Conservation (phyloP, 2,888 invertebrate species). For the Yponomeuta sedellus region DNA sequence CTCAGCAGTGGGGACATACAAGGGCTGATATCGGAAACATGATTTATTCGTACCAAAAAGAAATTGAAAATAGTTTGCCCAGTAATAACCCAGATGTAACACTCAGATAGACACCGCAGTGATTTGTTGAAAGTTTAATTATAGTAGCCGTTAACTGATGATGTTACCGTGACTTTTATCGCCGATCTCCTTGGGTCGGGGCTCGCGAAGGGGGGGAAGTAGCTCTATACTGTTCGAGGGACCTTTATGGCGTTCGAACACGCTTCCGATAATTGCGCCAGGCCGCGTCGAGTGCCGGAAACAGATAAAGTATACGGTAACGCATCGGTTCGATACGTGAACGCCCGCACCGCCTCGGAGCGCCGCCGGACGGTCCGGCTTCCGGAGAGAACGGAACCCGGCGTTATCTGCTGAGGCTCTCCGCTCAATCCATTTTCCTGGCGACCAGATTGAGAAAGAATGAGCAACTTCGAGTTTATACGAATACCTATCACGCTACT, state of each 20-base stretch:
- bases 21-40: no score
- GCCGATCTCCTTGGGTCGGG: conserved; percentile 15
- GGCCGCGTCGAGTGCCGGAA: conserved; percentile 47
- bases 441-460: neutral
- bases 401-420: conserved; percentile 9
- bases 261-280: conserved; percentile 61
- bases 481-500: no score
- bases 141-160: conserved; percentile 56
- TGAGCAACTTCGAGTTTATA: no score
- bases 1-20: no score
- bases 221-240: conserved; percentile 16
- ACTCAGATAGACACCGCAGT: conserved; percentile 27
- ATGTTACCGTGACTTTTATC: conserved; percentile 48
- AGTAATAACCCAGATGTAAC: conserved; percentile 1
- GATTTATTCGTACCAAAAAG: no score
- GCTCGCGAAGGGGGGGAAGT: neutral
- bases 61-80: no score
- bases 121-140: conserved; percentile 70
- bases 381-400: conserved; percentile 9
- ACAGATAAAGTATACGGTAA: conserved; percentile 68
- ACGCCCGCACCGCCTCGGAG: conserved; percentile 18
- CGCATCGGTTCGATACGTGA: conserved; percentile 59
- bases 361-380: conserved; percentile 20
- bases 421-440: conserved; percentile 6
- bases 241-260: conserved; percentile 59